These are phyloP conservation scores for Drosophila monieri DNA, from an alignment of 2,888 invertebrate genomes.

Conservation along the genomic window DNA sequence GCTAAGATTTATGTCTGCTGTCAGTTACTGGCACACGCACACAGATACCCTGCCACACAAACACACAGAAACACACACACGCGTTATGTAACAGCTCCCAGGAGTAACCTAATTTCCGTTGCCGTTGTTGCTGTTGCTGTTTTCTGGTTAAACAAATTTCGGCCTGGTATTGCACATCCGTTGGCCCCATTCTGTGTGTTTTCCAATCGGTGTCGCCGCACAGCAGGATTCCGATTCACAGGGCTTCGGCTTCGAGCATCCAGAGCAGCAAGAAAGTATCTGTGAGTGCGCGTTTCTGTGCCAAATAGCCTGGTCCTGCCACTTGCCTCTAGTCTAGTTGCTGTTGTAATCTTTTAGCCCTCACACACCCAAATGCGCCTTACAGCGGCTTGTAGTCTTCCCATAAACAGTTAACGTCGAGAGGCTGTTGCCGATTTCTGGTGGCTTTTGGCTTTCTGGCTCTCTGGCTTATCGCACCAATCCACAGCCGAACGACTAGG, in stretches of 20 bases:
- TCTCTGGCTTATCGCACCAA: conserved; percentile 69
- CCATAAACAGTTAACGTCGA: conserved; percentile 76
- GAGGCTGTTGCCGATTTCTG: conserved; percentile 56
- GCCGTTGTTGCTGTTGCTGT: conserved; percentile 24
- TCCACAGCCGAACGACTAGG: conserved; percentile 43
- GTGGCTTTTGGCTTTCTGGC: conserved; percentile 40
- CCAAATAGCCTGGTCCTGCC: conserved; percentile 32
- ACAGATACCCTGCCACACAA: conserved; percentile 22
- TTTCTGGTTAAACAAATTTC: conserved; percentile 66
- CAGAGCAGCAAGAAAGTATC: conserved; percentile 4
- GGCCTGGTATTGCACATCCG: conserved; percentile 44
- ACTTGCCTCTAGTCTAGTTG: conserved; percentile 44
- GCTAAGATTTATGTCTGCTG: conserved; percentile 58
- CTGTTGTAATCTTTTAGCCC: conserved; percentile 37
- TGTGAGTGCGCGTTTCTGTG: conserved; percentile 50
- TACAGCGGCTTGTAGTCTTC: conserved; percentile 45
- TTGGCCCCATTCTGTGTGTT: conserved; percentile 26
- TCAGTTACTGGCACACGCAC: conserved; percentile 28
- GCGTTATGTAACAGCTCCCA: conserved; percentile 56
- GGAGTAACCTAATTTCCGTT: conserved; percentile 71
- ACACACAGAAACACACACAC: conserved; percentile 9
- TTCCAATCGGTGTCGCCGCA: conserved; percentile 38
- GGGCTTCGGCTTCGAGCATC: not conserved
- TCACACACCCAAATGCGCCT: conserved; percentile 28
- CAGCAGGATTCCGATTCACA: conserved; percentile 26